phyloP scores from a whole-genome alignment of 2,797 vertebrate species.

The Thunnus albacares region DNA sequence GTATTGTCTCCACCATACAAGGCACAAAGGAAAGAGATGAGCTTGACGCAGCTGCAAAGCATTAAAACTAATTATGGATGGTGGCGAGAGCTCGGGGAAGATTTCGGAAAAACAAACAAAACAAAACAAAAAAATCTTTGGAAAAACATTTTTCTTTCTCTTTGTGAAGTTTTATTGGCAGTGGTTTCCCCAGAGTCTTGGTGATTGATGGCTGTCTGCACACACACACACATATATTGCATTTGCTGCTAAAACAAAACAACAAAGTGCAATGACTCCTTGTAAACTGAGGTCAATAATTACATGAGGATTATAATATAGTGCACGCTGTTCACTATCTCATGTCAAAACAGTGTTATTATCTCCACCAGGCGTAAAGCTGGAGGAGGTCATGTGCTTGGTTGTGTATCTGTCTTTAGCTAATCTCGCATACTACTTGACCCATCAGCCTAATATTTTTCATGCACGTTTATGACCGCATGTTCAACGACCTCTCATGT shows the following conservation, averaged over 20 bases:
- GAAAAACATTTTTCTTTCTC: slow-evolving; percentile 35
- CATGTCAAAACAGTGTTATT: no score
- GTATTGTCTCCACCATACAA: neutral
- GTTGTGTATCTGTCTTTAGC: no score
- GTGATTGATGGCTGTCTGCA: slow-evolving; percentile 33
- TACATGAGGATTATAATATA: neutral
- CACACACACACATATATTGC: rapidly evolving
- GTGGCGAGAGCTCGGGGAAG: slow-evolving; percentile 5
- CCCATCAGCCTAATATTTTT: no score
- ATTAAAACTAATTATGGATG: slow-evolving; percentile 35
- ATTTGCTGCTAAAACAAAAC: slow-evolving; percentile 1
- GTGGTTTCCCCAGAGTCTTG: neutral
- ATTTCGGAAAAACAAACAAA: slow-evolving; percentile 9
- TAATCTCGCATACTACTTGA: no score
- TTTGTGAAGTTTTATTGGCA: slow-evolving; percentile 31
- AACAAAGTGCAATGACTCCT: neutral
- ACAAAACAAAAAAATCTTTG: slow-evolving; percentile 4
- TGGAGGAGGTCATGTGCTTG: no score
- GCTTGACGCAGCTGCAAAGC: slow-evolving; percentile 33
- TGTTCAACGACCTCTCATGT: no score
- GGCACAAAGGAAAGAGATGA: slow-evolving; percentile 4
- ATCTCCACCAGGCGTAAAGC: no score
- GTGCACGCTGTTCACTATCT: neutral
- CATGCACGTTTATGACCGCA: no score
- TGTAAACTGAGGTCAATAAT: neutral